phyloP scores from a whole-genome alignment of 2,113 vertebrate species.

The Nycticryphes semicollaris region DNA sequence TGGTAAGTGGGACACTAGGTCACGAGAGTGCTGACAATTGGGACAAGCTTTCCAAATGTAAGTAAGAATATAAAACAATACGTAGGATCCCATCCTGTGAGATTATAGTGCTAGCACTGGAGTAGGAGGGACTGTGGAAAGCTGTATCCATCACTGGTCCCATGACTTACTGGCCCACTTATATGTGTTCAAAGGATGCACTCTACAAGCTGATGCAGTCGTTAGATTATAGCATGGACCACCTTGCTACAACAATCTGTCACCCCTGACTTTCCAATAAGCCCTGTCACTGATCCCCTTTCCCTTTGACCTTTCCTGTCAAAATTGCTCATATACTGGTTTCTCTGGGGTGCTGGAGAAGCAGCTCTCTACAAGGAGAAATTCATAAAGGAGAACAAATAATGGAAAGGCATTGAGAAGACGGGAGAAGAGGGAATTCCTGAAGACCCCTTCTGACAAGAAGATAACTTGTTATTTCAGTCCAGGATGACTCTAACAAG shows the following conservation, averaged over 20 bases:
- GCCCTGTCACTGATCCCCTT: neutral
- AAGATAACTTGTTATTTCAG: neutral
- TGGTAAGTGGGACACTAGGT: neutral
- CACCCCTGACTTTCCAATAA: neutral
- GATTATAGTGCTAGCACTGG: neutral
- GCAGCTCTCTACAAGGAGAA: neutral
- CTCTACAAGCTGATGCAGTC: neutral
- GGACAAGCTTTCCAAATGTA: neutral
- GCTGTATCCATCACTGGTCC: neutral
- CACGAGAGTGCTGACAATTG: neutral
- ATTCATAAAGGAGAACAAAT: neutral
- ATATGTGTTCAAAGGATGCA: rapidly evolving
- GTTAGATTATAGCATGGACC: neutral
- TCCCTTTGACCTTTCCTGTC: neutral
- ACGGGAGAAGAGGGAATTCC: neutral
- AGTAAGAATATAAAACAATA: neutral
- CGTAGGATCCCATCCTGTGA: neutral
- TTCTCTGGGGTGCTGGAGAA: neutral
- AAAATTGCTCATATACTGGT: neutral
- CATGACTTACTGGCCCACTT: neutral
- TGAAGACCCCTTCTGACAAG: neutral
- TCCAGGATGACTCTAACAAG: neutral
- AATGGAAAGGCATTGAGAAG: neutral
- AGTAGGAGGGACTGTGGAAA: neutral
- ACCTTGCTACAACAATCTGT: neutral